These are phyloP conservation scores for Callocephalon fimbriatum DNA, from an alignment of 2,113 vertebrate genomes.

Conservation along the genomic window DNA sequence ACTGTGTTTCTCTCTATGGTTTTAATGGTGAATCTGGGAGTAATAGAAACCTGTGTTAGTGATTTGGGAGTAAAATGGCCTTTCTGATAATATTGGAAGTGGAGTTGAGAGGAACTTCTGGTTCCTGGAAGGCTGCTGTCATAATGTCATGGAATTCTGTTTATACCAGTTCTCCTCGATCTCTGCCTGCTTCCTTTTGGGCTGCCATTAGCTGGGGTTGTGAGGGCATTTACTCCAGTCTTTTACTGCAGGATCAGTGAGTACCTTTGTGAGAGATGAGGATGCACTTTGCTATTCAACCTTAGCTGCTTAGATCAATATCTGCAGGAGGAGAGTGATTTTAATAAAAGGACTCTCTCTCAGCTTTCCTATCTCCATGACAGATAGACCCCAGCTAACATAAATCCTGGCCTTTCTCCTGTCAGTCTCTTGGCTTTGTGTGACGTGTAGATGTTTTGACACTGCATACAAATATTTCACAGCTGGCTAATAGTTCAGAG, in stretches of 20 bases:
- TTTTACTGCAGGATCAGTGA: neutral
- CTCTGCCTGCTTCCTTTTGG: neutral
- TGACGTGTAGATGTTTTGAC: slow-evolving; percentile 45
- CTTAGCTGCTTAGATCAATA: slow-evolving; percentile 65
- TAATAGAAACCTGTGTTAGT: neutral
- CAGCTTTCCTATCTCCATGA: slow-evolving; percentile 69
- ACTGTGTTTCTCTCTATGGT: neutral
- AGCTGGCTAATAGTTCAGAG: slow-evolving; percentile 39
- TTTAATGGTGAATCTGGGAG: neutral
- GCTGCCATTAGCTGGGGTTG: neutral
- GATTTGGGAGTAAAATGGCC: neutral
- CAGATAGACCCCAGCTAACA: slow-evolving; percentile 60
- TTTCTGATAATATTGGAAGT: neutral
- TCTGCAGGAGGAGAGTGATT: slow-evolving; percentile 58
- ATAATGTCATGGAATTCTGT: rapidly evolving
- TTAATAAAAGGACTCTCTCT: slow-evolving; percentile 65
- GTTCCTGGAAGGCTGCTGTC: neutral
- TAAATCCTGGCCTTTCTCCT: slow-evolving; percentile 67
- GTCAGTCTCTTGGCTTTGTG: slow-evolving; percentile 62
- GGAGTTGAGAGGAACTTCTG: neutral
- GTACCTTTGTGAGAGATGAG: slow-evolving; percentile 7
- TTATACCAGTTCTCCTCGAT: neutral
- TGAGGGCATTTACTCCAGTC: neutral
- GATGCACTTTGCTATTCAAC: slow-evolving; percentile 19
- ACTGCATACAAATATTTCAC: slow-evolving; percentile 64